Percentiles rank a stretch among this genome's conserved stretches.
Evolutionary conservation across 2,113 vertebrate genomes (phyloP).

Genomic region (Okapia johnstoni): DNA sequence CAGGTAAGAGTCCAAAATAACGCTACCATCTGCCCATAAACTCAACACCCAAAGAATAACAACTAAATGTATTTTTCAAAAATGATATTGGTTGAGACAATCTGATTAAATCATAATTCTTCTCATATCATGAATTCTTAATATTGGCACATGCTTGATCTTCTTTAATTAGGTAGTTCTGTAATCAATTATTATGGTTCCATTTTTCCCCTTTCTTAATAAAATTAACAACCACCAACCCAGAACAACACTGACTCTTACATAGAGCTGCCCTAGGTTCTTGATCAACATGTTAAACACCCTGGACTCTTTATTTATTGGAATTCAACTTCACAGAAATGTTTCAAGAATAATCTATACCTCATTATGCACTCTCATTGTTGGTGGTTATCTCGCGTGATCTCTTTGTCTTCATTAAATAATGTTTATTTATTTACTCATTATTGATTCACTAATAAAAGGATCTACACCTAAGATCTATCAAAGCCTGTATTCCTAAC

Average conservation of each 20-base stretch:
- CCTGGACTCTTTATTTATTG: rapidly evolving
- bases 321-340: background rate
- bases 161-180: background rate
- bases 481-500: background rate
- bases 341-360: background rate
- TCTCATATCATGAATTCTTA: background rate
- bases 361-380: background rate
- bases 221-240: background rate
- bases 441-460: background rate
- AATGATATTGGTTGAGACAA: background rate
- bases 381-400: no score
- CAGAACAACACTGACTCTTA: background rate
- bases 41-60: background rate
- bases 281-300: background rate
- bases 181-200: background rate
- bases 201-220: background rate
- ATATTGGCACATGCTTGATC: background rate
- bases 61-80: background rate
- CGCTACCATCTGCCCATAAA: background rate
- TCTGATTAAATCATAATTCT: background rate
- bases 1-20: background rate
- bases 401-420: background rate
- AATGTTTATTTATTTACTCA: background rate
- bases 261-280: no score
- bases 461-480: background rate